Percentiles rank a stretch among this genome's conserved stretches.
phyloP scores from a whole-genome alignment of 2,888 invertebrate genomes.

The Scotopteryx bipunctaria region DNA sequence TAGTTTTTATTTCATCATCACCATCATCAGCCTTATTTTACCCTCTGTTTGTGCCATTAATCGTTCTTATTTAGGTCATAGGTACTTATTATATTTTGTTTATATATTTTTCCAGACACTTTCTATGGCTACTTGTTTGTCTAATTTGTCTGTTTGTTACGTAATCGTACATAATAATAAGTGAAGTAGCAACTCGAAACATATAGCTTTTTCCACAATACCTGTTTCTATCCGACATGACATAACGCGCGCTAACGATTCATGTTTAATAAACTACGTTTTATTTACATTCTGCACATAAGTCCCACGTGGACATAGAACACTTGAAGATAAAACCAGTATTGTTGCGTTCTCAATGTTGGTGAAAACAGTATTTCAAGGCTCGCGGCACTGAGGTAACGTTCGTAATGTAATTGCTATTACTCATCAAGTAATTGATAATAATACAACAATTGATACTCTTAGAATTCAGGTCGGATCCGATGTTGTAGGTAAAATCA shows the following conservation, averaged over 20 bases:
- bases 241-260: slow-evolving; percentile 15
- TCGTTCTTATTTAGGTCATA: too few relatives aligned
- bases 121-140: not conserved
- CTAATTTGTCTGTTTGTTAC: not conserved
- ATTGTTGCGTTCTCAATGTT: slow-evolving; percentile 7
- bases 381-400: not conserved
- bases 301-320: slow-evolving; percentile 10
- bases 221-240: slow-evolving; percentile 8
- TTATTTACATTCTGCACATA: slow-evolving; percentile 17
- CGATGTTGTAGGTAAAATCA: too few relatives aligned
- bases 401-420: slow-evolving; percentile 2
- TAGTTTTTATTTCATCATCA: too few relatives aligned
- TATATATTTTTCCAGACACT: too few relatives aligned
- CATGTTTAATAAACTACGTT: slow-evolving; percentile 22
- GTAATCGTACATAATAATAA: not conserved
- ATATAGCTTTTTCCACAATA: not conserved
- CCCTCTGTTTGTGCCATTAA: too few relatives aligned
- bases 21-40: too few relatives aligned
- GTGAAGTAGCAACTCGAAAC: not conserved
- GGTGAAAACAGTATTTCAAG: slow-evolving; percentile 20
- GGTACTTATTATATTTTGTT: too few relatives aligned
- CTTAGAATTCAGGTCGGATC: not conserved
- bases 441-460: too few relatives aligned
- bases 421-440: slow-evolving; percentile 9
- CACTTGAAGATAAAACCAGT: slow-evolving; percentile 9